These are phyloP conservation scores for Drosophila falleni DNA, from an alignment of 2,888 invertebrate species.

Conservation along the genomic window DNA sequence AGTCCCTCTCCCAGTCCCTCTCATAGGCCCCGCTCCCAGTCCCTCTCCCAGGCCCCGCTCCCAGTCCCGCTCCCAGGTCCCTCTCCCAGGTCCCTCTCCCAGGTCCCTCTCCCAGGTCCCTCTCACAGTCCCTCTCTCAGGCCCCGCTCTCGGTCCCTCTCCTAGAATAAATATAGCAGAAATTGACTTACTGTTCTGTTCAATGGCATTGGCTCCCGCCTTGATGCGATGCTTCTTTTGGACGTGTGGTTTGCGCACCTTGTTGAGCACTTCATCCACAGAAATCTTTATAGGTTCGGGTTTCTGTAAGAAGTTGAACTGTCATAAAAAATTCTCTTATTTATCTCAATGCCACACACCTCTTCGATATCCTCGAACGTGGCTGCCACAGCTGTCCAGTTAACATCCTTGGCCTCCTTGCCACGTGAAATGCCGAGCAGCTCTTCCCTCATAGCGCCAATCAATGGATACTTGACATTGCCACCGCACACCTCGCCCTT, in stretches of 20 bases:
- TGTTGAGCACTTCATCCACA: conserved; percentile 90
- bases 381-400: conserved; percentile 93
- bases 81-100: too few species aligned
- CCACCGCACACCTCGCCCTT: conserved; percentile 93
- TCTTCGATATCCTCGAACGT: conserved; percentile 86
- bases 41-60: too few species aligned
- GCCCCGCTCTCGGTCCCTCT: too few species aligned
- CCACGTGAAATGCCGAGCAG: conserved; percentile 93
- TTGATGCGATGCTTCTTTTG: conserved; percentile 87
- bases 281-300: conserved; percentile 92
- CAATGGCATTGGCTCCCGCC: conserved; percentile 86
- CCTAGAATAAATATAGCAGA: too few species aligned
- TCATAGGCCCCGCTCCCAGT: too few species aligned
- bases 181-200: conserved; percentile 88
- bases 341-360: conserved; percentile 32
- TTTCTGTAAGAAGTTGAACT: conserved; percentile 85
- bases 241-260: conserved; percentile 88
- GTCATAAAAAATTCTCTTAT: neutral
- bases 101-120: too few species aligned
- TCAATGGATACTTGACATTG: conserved; percentile 94
- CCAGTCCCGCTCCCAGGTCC: too few species aligned
- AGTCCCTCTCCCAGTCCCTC: too few species aligned
- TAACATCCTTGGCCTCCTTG: conserved; percentile 93
- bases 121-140: too few species aligned
- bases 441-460: conserved; percentile 96